A percentile compares a stretch with the other conserved stretches of the same genome.
Conservation (phyloP, 2,888 invertebrate genomes). For the Apoda limacodes region DNA sequence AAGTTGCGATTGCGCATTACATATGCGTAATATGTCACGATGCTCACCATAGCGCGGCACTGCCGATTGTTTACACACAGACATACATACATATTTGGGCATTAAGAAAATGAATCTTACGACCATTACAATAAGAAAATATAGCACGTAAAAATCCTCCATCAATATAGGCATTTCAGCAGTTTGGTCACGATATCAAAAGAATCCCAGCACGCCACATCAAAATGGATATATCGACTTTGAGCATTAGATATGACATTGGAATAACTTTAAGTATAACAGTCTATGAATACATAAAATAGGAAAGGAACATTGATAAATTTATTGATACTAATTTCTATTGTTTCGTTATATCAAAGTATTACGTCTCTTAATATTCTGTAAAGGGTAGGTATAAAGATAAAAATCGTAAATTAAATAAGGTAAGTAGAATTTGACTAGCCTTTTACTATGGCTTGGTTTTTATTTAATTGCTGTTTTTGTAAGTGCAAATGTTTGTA, state of each 20-base stretch:
- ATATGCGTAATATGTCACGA: conserved; percentile 47
- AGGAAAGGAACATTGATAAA: conserved; percentile 33
- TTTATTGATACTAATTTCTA: conserved; percentile 40
- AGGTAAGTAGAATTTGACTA: too few species aligned
- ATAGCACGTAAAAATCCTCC: conserved; percentile 22
- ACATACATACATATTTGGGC: conserved; percentile 29
- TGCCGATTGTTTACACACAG: conserved; percentile 54
- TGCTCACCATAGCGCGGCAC: conserved; percentile 33
- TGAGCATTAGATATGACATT: conserved; percentile 63
- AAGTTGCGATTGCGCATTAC: conserved; percentile 46
- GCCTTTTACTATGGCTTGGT: too few species aligned
- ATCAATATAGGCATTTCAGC: conserved; percentile 52
- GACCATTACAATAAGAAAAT: conserved; percentile 28
- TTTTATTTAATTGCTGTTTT: neutral
- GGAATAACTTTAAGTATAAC: conserved; percentile 65
- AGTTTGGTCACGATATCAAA: conserved; percentile 56
- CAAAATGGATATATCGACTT: conserved; percentile 51
- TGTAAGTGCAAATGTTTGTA: neutral
- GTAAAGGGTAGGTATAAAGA: too few species aligned
- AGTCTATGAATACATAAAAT: conserved; percentile 48
- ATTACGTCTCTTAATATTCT: too few species aligned
- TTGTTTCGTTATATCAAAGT: too few species aligned
- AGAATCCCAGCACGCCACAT: conserved; percentile 44
- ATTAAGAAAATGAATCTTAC: conserved; percentile 40
- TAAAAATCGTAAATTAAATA: too few species aligned